phyloP scores from a whole-genome alignment of 2,888 invertebrate genomes.

The Chrysolina americana region DNA sequence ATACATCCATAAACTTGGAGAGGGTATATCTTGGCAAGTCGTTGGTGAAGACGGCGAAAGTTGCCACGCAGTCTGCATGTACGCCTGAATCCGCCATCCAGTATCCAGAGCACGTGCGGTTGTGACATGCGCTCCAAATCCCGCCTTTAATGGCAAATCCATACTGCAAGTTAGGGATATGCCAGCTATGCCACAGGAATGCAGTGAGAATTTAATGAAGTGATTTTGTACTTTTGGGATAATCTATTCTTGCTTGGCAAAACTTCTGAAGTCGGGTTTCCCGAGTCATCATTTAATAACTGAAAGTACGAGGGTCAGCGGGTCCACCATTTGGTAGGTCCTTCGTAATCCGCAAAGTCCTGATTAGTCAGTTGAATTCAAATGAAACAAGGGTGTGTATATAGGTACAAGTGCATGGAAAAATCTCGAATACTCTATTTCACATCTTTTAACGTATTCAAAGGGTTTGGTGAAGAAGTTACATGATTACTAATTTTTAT shows the following conservation, averaged over 20 bases:
- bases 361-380: too few relatives aligned
- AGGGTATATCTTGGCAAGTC: constrained; percentile 19
- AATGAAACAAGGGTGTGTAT: too few relatives aligned
- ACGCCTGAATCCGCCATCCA: constrained; percentile 40
- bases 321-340: too few relatives aligned
- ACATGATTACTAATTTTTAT: too few relatives aligned
- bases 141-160: constrained; percentile 66
- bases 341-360: too few relatives aligned
- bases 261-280: background rate
- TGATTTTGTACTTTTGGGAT: constrained; percentile 10
- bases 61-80: constrained; percentile 38
- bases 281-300: constrained; percentile 7
- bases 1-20: constrained; percentile 29
- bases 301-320: too few relatives aligned
- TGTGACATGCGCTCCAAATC: constrained; percentile 58
- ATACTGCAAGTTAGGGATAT: constrained; percentile 55
- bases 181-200: constrained; percentile 41
- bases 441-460: too few relatives aligned
- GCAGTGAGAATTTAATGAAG: constrained; percentile 24
- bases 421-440: too few relatives aligned
- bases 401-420: too few relatives aligned
- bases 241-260: background rate
- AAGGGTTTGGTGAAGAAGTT: too few relatives aligned
- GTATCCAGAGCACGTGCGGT: constrained; percentile 61
- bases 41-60: constrained; percentile 24